A percentile compares a stretch with the other conserved stretches of the same genome.
Evolutionary conservation across 2,888 invertebrate genomes (phyloP).

Genomic region (Tillus elongatus): DNA sequence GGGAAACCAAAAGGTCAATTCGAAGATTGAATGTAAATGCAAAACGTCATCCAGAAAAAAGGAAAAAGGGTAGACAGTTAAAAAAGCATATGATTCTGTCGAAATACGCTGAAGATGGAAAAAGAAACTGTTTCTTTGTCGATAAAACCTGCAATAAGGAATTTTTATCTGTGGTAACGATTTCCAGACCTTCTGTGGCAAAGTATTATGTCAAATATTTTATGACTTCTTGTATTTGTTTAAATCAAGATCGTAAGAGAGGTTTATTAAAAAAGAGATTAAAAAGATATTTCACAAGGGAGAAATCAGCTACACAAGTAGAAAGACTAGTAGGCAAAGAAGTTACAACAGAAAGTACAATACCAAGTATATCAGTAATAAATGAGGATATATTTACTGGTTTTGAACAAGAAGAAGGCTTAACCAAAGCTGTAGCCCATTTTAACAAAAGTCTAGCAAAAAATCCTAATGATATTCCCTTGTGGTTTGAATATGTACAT

Average conservation of each 20-base stretch:
- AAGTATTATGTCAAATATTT: conserved; percentile 40
- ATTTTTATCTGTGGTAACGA: conserved; percentile 51
- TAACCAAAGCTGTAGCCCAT: conserved; percentile 44
- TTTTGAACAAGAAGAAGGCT: conserved; percentile 43
- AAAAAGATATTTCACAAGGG: conserved; percentile 28
- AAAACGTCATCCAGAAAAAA: no score
- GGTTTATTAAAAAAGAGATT: conserved; percentile 31
- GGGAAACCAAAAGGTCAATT: no score
- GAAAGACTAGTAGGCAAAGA: conserved; percentile 36
- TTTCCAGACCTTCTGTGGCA: conserved; percentile 56
- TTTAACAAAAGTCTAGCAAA: conserved; percentile 47
- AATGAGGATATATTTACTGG: conserved; percentile 28
- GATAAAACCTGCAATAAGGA: conserved; percentile 42
- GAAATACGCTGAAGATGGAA: no score
- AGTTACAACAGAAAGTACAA: conserved; percentile 15
- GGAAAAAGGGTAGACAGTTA: no score
- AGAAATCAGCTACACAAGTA: conserved; percentile 15
- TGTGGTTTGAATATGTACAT: conserved; percentile 53
- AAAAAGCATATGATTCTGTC: no score
- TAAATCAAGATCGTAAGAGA: conserved; percentile 22
- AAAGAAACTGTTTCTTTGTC: no score
- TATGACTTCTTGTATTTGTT: no score
- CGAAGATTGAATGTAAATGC: no score
- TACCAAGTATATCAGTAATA: conserved; percentile 9
- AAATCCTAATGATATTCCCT: conserved; percentile 45